Evolutionary conservation across 2,888 invertebrate genomes (phyloP).

Genomic region (Hylaea fasciaria): DNA sequence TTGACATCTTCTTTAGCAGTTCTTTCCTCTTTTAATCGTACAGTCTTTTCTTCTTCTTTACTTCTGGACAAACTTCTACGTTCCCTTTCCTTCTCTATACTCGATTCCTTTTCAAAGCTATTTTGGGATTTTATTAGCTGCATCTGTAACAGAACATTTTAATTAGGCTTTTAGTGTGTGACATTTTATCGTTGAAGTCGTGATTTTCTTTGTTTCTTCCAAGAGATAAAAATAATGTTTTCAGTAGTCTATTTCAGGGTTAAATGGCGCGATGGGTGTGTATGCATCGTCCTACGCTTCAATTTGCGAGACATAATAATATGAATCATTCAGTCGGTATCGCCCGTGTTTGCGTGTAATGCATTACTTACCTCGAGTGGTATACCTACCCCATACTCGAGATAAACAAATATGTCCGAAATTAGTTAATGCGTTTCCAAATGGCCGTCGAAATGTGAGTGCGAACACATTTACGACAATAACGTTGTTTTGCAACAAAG

Average conservation of each 20-base stretch:
- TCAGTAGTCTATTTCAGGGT: conserved; percentile 20
- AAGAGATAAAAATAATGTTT: conserved; percentile 9
- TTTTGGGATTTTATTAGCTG: conserved; percentile 82
- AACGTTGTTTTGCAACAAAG: conserved; percentile 16
- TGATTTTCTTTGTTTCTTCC: conserved; percentile 12
- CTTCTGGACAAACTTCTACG: conserved; percentile 75
- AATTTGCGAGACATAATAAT: conserved; percentile 17
- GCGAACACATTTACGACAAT: conserved; percentile 36
- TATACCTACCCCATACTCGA: conserved; percentile 14
- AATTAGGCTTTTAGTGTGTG: background rate
- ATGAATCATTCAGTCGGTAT: conserved; percentile 26
- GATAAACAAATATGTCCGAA: conserved; percentile 34
- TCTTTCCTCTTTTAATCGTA: conserved; percentile 65
- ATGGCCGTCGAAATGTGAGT: conserved; percentile 30
- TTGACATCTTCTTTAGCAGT: conserved; percentile 76
- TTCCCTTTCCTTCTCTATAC: conserved; percentile 78
- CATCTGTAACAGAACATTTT: conserved; percentile 68
- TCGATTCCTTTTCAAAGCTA: conserved; percentile 83
- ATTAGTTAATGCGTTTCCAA: conserved; percentile 38
- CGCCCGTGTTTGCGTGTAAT: conserved; percentile 14
- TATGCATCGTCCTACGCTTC: conserved; percentile 24
- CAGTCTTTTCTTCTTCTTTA: conserved; percentile 76
- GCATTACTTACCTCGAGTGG: conserved; percentile 21
- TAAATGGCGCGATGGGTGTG: conserved; percentile 18
- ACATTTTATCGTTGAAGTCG: no score